These are phyloP conservation scores for Blennius ocellaris DNA, from an alignment of 2,113 vertebrate genomes.

Conservation along the genomic window DNA sequence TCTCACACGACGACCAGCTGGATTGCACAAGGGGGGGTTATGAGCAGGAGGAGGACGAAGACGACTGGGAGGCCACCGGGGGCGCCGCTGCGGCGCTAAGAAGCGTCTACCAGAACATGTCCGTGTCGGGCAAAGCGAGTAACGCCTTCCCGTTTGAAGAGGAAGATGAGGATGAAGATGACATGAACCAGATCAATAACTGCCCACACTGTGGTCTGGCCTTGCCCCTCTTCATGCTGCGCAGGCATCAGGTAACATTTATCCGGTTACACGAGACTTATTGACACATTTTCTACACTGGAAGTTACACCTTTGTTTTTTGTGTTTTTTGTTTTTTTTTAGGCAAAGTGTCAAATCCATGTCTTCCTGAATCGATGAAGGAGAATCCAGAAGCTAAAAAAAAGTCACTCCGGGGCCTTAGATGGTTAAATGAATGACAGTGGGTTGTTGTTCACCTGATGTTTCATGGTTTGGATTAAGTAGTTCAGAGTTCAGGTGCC, in stretches of 20 bases:
- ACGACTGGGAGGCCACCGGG: background rate
- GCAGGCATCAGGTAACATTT: conserved; percentile 75
- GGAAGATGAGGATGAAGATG: conserved; percentile 6
- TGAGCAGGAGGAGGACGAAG: background rate
- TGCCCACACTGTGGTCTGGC: conserved; percentile 80
- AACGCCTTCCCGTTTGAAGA: background rate
- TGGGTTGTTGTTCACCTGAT: too few relatives aligned
- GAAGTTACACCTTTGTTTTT: background rate
- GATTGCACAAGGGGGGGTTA: background rate
- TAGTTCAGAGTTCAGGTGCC: too few relatives aligned
- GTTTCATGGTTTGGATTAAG: too few relatives aligned
- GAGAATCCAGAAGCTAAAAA: conserved; percentile 42
- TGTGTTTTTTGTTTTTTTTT: conserved; percentile 12
- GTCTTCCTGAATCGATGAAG: conserved; percentile 29
- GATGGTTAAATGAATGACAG: too few relatives aligned
- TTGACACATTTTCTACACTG: background rate
- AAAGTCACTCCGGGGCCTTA: background rate
- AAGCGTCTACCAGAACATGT: background rate
- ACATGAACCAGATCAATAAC: conserved; percentile 62
- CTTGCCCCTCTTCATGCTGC: conserved; percentile 69
- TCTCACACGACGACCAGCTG: conserved; percentile 32
- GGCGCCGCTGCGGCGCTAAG: background rate
- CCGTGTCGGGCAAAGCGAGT: background rate
- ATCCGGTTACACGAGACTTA: background rate
- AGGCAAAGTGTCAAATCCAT: conserved; percentile 62